Evolutionary conservation across 2,113 vertebrate species (phyloP).

Genomic region (Cololabis saira): DNA sequence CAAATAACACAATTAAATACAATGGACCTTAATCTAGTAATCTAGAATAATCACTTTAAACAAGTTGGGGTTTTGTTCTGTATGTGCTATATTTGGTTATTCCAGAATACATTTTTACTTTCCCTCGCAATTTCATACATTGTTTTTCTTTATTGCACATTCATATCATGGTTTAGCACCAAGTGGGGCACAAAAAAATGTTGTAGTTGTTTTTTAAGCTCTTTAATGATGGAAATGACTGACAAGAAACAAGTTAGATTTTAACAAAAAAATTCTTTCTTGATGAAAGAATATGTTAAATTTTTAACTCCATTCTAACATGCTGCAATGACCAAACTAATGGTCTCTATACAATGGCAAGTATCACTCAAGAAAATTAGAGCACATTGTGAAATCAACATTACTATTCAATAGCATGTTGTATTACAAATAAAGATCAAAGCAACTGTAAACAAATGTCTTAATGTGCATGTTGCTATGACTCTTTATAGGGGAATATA

Average conservation of each 20-base stretch:
- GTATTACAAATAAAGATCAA: conserved; percentile 59
- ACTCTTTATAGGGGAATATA: conserved; percentile 62
- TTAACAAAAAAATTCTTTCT: conserved; percentile 30
- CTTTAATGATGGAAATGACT: conserved; percentile 67
- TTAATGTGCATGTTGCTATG: conserved; percentile 72
- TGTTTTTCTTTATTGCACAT: not conserved
- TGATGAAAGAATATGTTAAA: conserved; percentile 8
- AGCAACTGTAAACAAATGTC: conserved; percentile 78
- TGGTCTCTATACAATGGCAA: conserved; percentile 23
- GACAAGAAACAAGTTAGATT: conserved; percentile 32
- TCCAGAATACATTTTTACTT: too few species aligned
- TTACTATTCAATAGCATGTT: conserved; percentile 57
- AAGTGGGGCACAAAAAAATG: not conserved
- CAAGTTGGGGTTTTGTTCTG: too few species aligned
- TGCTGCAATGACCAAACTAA: conserved; percentile 22
- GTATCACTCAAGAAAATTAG: conserved; percentile 38
- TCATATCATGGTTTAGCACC: not conserved
- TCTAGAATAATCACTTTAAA: too few species aligned
- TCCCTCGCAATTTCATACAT: too few species aligned
- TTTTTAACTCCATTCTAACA: conserved; percentile 19
- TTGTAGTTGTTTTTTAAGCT: not conserved
- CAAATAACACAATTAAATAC: too few species aligned
- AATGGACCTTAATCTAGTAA: too few species aligned
- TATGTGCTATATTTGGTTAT: too few species aligned
- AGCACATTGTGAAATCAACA: conserved; percentile 48